phyloP scores from a whole-genome alignment of 1,140 invertebrate genomes.

The Pristionchus pacificus region DNA sequence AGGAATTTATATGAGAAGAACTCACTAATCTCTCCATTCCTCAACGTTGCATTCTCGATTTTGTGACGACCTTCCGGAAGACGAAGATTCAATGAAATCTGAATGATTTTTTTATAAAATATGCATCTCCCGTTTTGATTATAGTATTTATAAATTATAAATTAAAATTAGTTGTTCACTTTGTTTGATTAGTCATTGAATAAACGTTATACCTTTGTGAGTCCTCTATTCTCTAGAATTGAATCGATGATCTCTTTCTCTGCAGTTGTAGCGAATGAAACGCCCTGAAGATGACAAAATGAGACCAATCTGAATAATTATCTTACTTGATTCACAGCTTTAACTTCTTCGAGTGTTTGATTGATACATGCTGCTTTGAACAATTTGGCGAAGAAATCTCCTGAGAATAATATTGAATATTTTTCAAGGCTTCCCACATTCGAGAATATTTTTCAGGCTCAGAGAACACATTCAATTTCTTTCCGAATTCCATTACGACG shows the following conservation, averaged over 20 bases:
- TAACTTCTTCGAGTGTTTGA: slow-evolving; percentile 52
- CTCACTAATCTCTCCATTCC: slow-evolving; percentile 57
- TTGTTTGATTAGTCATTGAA: background rate
- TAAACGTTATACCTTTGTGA: slow-evolving; percentile 44
- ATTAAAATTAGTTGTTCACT: no score
- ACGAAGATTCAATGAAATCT: slow-evolving; percentile 46
- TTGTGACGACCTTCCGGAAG: slow-evolving; percentile 56
- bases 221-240: slow-evolving; percentile 46
- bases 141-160: no score
- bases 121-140: no score
- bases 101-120: no score
- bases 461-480: background rate
- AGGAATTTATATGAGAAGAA: background rate
- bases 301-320: slow-evolving; percentile 4
- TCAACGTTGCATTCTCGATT: slow-evolving; percentile 49
- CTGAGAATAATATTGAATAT: slow-evolving; percentile 7
- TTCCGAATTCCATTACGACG: background rate
- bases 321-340: slow-evolving; percentile 55
- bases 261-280: slow-evolving; percentile 50
- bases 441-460: background rate
- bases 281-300: slow-evolving; percentile 35
- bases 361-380: slow-evolving; percentile 53
- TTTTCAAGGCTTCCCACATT: background rate
- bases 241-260: slow-evolving; percentile 55
- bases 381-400: slow-evolving; percentile 50